Evolutionary conservation across 2,113 vertebrate species (phyloP).

Genomic region (Chlorodrepanis virens): DNA sequence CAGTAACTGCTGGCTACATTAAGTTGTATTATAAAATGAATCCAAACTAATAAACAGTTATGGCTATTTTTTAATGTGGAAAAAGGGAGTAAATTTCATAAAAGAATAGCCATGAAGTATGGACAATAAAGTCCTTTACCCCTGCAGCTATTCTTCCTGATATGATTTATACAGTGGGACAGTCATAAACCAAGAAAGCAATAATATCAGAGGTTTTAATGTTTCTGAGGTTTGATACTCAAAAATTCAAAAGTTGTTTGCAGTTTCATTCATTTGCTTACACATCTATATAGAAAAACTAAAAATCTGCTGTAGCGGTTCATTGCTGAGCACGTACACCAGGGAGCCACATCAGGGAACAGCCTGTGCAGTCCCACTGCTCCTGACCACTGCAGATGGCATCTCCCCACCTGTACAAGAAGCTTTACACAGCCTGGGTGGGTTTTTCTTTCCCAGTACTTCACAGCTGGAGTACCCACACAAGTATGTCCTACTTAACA

Average conservation of each 20-base stretch:
- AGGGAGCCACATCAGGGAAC: not conserved
- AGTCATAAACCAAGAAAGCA: not conserved
- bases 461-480: not conserved
- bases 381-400: not conserved
- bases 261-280: not conserved
- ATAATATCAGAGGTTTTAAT: not conserved
- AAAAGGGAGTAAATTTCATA: not conserved
- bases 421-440: not conserved
- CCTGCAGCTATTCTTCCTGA: not conserved
- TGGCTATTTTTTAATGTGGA: not conserved
- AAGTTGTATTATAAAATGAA: not conserved
- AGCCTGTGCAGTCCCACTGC: not conserved
- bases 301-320: not conserved
- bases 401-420: not conserved
- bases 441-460: not conserved
- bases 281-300: not conserved
- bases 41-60: not conserved
- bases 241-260: not conserved
- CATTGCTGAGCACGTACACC: accelerated
- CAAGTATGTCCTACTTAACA: not conserved
- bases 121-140: not conserved
- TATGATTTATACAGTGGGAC: not conserved
- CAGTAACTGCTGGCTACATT: not conserved
- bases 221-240: not conserved
- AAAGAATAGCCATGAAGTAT: not conserved